These are phyloP conservation scores for Trididemnum clinides DNA, from an alignment of 23 tunicate species.

Conservation along the genomic window DNA sequence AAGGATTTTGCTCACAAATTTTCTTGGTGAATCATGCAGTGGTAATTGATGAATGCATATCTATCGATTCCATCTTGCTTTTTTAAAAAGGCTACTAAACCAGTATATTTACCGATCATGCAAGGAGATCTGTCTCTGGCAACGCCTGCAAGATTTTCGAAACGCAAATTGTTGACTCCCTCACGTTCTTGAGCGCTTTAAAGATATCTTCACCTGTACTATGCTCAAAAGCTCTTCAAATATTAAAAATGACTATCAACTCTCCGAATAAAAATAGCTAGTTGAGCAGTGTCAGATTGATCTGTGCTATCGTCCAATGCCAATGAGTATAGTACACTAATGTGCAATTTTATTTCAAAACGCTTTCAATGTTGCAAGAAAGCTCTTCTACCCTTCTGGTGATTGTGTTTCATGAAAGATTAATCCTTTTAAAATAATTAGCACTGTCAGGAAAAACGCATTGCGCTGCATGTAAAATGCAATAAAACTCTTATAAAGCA, in stretches of 20 bases:
- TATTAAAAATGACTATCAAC: constrained; percentile 1
- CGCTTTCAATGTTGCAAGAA: no score
- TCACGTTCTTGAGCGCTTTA: constrained; percentile 27
- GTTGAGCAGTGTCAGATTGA: no score
- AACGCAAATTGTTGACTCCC: constrained; percentile 33
- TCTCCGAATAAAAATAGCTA: no score
- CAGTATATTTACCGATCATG: constrained; percentile 23
- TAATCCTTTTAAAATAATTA: no score
- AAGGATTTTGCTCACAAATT: constrained; percentile 18
- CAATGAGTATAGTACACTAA: no score
- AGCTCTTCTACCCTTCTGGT: no score
- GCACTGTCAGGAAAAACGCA: no score
- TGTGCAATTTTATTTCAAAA: no score
- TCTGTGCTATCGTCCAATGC: no score
- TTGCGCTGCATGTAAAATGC: no score
- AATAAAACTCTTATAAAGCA: no score
- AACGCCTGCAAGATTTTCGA: constrained; percentile 36
- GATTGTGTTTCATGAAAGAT: no score
- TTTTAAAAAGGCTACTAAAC: constrained; percentile 10
- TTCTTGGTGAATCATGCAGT: constrained; percentile 23
- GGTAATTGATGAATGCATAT: background rate
- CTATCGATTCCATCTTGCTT: constrained; percentile 14
- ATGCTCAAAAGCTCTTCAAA: constrained; percentile 20
- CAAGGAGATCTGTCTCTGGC: constrained; percentile 12
- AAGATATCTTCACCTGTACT: constrained; percentile 20